phyloP scores from a whole-genome alignment of 2,797 vertebrate species.

The Philypnodon macrostomus region DNA sequence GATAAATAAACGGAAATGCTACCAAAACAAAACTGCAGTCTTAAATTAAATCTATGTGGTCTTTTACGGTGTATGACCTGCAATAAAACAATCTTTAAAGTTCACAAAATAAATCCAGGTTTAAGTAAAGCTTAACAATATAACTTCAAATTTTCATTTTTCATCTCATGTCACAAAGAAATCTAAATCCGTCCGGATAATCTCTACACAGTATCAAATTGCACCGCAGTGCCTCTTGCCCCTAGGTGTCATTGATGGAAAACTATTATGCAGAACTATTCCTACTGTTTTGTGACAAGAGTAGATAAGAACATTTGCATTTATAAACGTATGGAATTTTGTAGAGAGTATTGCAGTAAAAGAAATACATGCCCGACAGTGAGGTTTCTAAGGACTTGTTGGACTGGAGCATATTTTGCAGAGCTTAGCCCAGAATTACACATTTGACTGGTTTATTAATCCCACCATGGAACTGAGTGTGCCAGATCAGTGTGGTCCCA shows the following conservation, averaged over 20 bases:
- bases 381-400: conserved; percentile 53
- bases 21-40: neutral
- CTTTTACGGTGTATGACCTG: conserved; percentile 30
- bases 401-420: conserved; percentile 62
- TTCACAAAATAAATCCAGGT: conserved; percentile 66
- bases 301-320: neutral
- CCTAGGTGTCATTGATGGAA: conserved; percentile 60
- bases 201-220: conserved; percentile 65
- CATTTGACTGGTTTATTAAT: conserved; percentile 65
- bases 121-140: conserved; percentile 64
- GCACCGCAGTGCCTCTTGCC: conserved; percentile 56
- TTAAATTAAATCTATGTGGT: neutral
- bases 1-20: too few relatives aligned
- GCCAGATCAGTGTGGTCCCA: conserved; percentile 23
- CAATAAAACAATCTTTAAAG: conserved; percentile 58
- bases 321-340: too few relatives aligned
- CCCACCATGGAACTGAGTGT: conserved; percentile 55
- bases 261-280: conserved; percentile 21
- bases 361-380: too few relatives aligned
- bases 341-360: too few relatives aligned
- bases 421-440: conserved; percentile 70
- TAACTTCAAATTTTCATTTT: conserved; percentile 69
- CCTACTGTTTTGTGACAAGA: too few relatives aligned
- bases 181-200: conserved; percentile 75
- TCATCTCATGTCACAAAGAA: conserved; percentile 72